phyloP scores from a whole-genome alignment of 2,888 invertebrate species.

The Meta bourneti region DNA sequence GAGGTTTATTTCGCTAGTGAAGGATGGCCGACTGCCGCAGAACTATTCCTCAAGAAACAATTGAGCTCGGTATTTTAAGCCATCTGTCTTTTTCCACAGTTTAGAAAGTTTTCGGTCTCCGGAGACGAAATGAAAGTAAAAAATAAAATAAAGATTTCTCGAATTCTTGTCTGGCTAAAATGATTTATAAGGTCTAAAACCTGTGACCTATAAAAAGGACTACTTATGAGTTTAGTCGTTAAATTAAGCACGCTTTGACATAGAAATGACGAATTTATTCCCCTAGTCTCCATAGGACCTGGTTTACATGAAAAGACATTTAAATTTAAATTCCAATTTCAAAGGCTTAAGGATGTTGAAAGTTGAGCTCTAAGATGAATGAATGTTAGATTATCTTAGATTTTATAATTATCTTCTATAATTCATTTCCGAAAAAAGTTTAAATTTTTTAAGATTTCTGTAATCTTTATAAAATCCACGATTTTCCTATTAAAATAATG shows the following conservation, averaged over 20 bases:
- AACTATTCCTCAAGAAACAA: constrained; percentile 33
- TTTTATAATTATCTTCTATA: too few species aligned
- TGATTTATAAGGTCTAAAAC: neutral
- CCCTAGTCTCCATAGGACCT: too few species aligned
- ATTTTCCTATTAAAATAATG: too few species aligned
- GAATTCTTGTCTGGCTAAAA: neutral
- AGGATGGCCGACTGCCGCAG: neutral
- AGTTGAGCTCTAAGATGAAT: too few species aligned
- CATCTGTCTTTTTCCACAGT: constrained; percentile 33
- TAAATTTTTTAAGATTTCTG: too few species aligned
- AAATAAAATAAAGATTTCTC: neutral
- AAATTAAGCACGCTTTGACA: neutral
- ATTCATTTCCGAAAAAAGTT: too few species aligned
- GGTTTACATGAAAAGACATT: too few species aligned
- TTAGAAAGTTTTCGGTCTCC: constrained; percentile 28
- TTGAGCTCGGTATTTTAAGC: constrained; percentile 2
- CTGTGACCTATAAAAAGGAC: neutral
- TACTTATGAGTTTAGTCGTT: neutral
- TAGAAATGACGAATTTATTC: too few species aligned
- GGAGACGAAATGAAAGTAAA: constrained; percentile 11
- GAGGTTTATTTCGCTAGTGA: neutral
- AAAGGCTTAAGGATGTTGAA: too few species aligned
- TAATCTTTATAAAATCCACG: too few species aligned
- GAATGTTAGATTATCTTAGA: too few species aligned
- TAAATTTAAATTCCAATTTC: too few species aligned